Conservation (phyloP, 2,888 invertebrate genomes). For the Apodemia duryi region DNA sequence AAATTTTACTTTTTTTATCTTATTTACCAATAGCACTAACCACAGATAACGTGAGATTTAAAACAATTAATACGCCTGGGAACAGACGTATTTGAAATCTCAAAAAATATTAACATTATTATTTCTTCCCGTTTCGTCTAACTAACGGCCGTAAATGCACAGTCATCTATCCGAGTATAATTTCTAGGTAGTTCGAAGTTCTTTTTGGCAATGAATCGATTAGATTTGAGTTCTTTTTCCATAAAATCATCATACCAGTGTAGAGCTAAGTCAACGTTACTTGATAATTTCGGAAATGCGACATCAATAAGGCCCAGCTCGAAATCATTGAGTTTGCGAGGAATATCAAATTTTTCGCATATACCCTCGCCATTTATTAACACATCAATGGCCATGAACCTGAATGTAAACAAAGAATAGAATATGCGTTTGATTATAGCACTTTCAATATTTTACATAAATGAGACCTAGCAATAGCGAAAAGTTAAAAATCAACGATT, state of each 20-base stretch:
- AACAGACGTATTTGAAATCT: no score
- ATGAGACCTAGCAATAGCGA: no score
- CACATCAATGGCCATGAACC: not conserved
- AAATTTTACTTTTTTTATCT: not conserved
- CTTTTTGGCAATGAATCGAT: not conserved
- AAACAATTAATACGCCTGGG: not conserved
- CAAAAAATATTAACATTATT: no score
- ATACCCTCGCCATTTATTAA: not conserved
- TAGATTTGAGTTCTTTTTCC: not conserved
- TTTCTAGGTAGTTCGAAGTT: not conserved
- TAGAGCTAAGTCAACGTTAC: not conserved
- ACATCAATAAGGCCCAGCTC: not conserved
- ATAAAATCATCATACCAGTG: not conserved
- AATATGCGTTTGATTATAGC: not conserved
- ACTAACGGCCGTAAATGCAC: no score
- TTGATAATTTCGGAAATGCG: not conserved
- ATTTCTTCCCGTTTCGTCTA: no score
- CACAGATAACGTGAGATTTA: not conserved
- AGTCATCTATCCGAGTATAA: no score
- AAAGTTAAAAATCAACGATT: no score
- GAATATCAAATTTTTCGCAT: not conserved
- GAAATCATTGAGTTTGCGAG: not conserved
- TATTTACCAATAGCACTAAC: slow-evolving; percentile 1
- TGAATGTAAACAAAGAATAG: not conserved
- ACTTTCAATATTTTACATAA: no score